phyloP scores from a whole-genome alignment of 2,113 vertebrate species.

The Tragelaphus strepsiceros region DNA sequence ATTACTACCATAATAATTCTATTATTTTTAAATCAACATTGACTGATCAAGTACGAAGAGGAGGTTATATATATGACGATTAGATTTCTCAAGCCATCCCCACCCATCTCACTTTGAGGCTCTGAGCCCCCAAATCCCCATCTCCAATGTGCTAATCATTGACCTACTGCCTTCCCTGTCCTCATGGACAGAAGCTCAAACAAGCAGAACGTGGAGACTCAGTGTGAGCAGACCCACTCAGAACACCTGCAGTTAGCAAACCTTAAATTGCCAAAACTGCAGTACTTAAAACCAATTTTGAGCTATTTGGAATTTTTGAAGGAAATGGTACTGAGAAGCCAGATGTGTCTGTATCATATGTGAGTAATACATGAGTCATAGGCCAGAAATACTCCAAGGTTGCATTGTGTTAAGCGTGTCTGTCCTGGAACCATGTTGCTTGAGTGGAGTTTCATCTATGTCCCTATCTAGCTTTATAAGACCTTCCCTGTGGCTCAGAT shows the following conservation, averaged over 20 bases:
- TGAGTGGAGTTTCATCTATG: not conserved
- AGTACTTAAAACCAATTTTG: constrained; percentile 26
- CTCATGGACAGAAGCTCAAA: not conserved
- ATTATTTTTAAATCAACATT: not conserved
- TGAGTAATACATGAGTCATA: not conserved
- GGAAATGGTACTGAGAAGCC: not conserved
- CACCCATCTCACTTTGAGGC: not conserved
- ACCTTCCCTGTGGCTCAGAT: not conserved
- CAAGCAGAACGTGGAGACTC: not conserved
- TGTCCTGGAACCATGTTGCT: not conserved
- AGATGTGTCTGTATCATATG: constrained; percentile 9
- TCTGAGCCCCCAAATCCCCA: too few species aligned
- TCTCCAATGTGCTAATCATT: not conserved
- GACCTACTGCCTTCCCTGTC: not conserved
- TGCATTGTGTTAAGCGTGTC: not conserved
- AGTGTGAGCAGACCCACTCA: not conserved
- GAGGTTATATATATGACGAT: not conserved
- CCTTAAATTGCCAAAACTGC: not conserved
- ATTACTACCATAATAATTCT: not conserved
- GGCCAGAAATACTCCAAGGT: not conserved
- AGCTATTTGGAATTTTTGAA: constrained; percentile 37
- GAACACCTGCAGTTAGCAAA: not conserved
- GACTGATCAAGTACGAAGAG: not conserved
- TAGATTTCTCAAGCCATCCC: not conserved
- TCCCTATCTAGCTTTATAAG: not conserved